Evolutionary conservation across 2,888 invertebrate species (phyloP), one percentile per base, ranked within the genome.

Genomic region (Pammene fasciana): DNA sequence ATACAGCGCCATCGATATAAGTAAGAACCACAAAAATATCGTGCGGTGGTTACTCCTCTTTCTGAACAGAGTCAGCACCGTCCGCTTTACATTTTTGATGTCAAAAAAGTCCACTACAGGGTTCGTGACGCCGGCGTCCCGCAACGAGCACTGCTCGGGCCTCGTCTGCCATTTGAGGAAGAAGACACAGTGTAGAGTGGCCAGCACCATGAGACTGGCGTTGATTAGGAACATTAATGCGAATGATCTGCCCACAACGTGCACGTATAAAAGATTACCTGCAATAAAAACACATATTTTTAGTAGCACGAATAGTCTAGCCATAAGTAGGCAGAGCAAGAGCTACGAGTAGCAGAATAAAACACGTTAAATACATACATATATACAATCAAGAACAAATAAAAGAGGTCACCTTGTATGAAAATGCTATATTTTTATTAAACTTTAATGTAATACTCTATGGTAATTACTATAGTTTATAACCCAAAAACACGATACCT

Each of bases 161-260:
- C 94, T 94, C 0, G 96, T 96, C 82, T 95, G 94, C 96, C 96
- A 96, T 79, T 96, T 87, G 5, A 97, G 88, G 67, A 93, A 93
- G 0, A 95, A n/a, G 0, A 94, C 68, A 0, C 95, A 92, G 76
- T 96, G 96, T 0, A 96, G 62, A 0, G 97, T 94, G 0, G 96
- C 93, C 5, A 94, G 61, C 0, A 93, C 78, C 82, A 97, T 86
- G 1, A 96, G 82, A 0, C 87, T 82, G 0, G 95, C 93, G 84
- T 97, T 97, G 50, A 97, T 94, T 0, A 89, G 82, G 81, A 97
- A 97, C 96, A 97, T 96, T 8, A 93, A 89, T 0, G 95, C 94
- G 81, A 95, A 96, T 0, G 96, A 96, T 60, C 89, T 85, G 76
- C 95, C 85, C 0, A 95, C 92, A 0, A 95, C 94, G 46, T 93